phyloP scores from a whole-genome alignment of 2,113 vertebrate species.

The human region GRCh38 chr11:36842001-36842500 shows the following conservation, averaged over 20 bases:
- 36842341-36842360: neutral
- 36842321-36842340: neutral
- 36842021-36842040: neutral
- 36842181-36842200: neutral
- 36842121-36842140: neutral
- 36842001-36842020: neutral
- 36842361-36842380: neutral
- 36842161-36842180: rapidly evolving
- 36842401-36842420: neutral
- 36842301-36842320: neutral
- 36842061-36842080: neutral
- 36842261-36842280: neutral
- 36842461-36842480: neutral
- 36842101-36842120: neutral
- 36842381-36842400: neutral
- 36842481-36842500: neutral
- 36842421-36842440: neutral
- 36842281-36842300: neutral
- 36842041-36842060: neutral
- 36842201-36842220: neutral
- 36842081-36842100: neutral
- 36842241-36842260: neutral
- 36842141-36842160: neutral
- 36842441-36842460: neutral
- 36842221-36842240: neutral